Conservation (phyloP, 2,113 vertebrate genomes). For the Paedocypris sp. region DNA sequence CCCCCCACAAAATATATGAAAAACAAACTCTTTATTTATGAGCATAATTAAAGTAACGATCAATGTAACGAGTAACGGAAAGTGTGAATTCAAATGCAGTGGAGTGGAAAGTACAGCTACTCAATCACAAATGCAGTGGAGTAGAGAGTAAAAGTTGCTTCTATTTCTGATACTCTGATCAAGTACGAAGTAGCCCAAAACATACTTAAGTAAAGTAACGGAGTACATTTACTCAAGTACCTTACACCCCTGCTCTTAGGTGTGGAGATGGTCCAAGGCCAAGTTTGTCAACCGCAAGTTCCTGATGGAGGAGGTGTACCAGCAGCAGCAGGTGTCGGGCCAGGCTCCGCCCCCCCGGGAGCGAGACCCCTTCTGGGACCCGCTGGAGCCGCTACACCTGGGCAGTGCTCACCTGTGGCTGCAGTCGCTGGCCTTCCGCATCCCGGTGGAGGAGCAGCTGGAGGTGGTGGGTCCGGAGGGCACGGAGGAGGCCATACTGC, state of each 20-base stretch:
- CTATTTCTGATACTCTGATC: too few species aligned
- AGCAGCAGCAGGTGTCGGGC: conserved; percentile 48
- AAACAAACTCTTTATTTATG: too few species aligned
- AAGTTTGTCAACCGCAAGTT: conserved; percentile 86
- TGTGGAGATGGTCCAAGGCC: conserved; percentile 81
- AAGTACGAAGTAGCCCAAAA: too few species aligned
- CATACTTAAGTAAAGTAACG: too few species aligned
- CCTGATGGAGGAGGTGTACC: conserved; percentile 80
- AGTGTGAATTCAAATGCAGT: too few species aligned
- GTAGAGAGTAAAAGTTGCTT: too few species aligned
- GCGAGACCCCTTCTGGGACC: conserved; percentile 81
- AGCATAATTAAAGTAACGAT: too few species aligned
- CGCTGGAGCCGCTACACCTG: conserved; percentile 67
- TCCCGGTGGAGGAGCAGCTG: conserved; percentile 70
- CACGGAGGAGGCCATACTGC: conserved; percentile 67
- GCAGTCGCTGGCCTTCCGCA: conserved; percentile 71
- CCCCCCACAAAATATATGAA: too few species aligned
- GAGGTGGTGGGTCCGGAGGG: conserved; percentile 75
- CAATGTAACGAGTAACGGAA: background rate
- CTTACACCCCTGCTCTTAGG: conserved; percentile 46
- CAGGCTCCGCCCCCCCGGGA: conserved; percentile 41
- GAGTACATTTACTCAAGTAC: background rate
- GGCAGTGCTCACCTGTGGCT: conserved; percentile 81
- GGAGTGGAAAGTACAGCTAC: too few species aligned
- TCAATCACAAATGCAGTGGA: too few species aligned